Conservation (phyloP, 2,113 vertebrate genomes). For the Electrona antarctica region DNA sequence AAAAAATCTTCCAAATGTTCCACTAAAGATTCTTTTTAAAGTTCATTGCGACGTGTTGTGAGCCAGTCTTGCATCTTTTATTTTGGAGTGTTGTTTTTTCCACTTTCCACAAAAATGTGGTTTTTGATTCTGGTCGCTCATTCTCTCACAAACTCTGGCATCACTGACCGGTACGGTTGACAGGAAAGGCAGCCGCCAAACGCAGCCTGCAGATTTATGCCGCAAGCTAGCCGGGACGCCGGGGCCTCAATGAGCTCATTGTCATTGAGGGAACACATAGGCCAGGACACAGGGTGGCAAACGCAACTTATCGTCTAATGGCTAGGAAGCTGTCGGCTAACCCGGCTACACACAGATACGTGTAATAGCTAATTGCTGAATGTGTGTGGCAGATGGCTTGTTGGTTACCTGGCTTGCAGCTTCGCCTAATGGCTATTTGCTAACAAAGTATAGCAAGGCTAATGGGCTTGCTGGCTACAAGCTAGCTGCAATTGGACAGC, state of each 20-base stretch:
- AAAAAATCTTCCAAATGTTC: too few species aligned
- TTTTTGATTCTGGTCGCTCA: too few species aligned
- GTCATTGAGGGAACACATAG: slow-evolving; percentile 40
- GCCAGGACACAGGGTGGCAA: slow-evolving; percentile 10
- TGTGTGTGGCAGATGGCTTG: slow-evolving; percentile 65
- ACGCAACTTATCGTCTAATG: slow-evolving; percentile 33
- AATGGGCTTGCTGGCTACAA: slow-evolving; percentile 63
- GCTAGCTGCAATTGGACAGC: slow-evolving; percentile 69
- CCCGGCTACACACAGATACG: not conserved
- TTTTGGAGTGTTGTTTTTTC: too few species aligned
- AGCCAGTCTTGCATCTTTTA: too few species aligned
- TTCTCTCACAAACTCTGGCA: slow-evolving; percentile 8
- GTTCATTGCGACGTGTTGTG: too few species aligned
- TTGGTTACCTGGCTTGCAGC: slow-evolving; percentile 67
- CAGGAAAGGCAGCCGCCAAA: slow-evolving; percentile 48
- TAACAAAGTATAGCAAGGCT: slow-evolving; percentile 73
- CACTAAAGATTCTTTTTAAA: too few species aligned
- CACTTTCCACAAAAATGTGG: too few species aligned
- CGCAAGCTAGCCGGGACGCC: slow-evolving; percentile 25
- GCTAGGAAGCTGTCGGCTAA: slow-evolving; percentile 23
- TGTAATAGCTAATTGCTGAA: not conserved
- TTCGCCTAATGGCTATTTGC: slow-evolving; percentile 71
- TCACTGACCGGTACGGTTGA: slow-evolving; percentile 48
- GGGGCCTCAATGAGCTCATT: slow-evolving; percentile 50
- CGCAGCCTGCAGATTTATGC: slow-evolving; percentile 42